phyloP scores from a whole-genome alignment of 2,888 invertebrate species.

The Nomada flava region DNA sequence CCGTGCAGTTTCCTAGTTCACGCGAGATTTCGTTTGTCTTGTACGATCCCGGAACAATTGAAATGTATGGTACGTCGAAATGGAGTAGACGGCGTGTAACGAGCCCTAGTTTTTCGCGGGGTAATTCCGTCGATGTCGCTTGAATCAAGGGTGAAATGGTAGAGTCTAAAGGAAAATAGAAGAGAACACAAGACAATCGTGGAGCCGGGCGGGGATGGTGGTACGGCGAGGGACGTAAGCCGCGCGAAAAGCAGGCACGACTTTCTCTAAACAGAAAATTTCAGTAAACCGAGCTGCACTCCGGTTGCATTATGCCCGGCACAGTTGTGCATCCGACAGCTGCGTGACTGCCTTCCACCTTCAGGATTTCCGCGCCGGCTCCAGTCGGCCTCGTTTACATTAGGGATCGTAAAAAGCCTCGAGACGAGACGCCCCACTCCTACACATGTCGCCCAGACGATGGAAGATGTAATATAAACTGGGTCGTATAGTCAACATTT shows the following conservation, averaged over 20 bases:
- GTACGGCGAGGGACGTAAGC: neutral
- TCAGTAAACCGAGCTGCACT: conserved; percentile 15
- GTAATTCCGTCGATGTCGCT: neutral
- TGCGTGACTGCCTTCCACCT: conserved; percentile 37
- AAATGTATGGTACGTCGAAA: conserved; percentile 3
- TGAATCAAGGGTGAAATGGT: neutral
- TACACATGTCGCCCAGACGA: conserved; percentile 1
- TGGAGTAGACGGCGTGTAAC: neutral
- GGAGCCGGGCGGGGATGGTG: neutral
- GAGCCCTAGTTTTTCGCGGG: neutral
- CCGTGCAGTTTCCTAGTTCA: neutral
- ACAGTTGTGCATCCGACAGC: conserved; percentile 48
- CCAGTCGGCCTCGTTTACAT: conserved; percentile 49
- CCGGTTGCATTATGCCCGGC: conserved; percentile 8
- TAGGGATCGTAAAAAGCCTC: conserved; percentile 38
- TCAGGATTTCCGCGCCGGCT: conserved; percentile 22
- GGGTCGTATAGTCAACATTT: neutral
- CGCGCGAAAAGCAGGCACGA: conserved; percentile 8
- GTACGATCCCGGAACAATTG: conserved; percentile 20
- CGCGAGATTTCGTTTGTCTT: conserved; percentile 12
- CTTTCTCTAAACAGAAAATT: conserved; percentile 21
- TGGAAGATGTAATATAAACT: neutral
- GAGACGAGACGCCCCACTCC: neutral
- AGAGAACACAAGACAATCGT: no score
- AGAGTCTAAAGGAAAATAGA: no score